A percentile compares a stretch with the other conserved stretches of the same genome.
These are phyloP conservation scores for Cyclargus thomasi DNA, from an alignment of 1,140 invertebrate genomes.

Conservation along the genomic window DNA sequence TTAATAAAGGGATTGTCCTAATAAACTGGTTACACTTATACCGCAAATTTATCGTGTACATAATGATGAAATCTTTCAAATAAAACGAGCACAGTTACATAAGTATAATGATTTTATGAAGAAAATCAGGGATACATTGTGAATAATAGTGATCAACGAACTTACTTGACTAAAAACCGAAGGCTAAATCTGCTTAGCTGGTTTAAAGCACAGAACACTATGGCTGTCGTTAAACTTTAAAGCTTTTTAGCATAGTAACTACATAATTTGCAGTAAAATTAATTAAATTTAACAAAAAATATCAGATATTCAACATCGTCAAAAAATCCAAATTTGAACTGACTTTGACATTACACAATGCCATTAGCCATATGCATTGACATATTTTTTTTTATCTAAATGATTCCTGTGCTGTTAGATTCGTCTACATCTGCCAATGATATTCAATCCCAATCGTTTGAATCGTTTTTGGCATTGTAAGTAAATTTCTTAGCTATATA, in stretches of 20 bases:
- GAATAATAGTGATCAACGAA: background rate
- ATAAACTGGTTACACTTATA: background rate
- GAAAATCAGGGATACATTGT: no score
- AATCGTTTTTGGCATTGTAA: no score
- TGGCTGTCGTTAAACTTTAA: background rate
- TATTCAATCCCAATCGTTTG: no score
- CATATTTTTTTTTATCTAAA: background rate
- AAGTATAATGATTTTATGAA: no score
- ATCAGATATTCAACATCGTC: slow-evolving; percentile 10
- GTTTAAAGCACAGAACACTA: background rate
- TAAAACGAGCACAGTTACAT: no score
- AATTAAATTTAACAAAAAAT: background rate
- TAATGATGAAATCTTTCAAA: no score
- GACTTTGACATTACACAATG: slow-evolving; percentile 7
- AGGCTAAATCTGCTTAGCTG: background rate
- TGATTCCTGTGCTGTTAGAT: no score
- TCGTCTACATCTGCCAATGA: no score
- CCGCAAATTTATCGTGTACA: no score
- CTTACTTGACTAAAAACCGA: slow-evolving; percentile 1
- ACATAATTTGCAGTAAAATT: background rate
- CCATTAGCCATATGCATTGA: no score
- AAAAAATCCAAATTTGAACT: background rate
- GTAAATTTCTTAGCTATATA: no score
- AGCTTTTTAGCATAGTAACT: background rate
- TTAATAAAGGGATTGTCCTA: background rate